phyloP scores from a whole-genome alignment of 2,888 invertebrate species.

The Heliconius cydno region DNA sequence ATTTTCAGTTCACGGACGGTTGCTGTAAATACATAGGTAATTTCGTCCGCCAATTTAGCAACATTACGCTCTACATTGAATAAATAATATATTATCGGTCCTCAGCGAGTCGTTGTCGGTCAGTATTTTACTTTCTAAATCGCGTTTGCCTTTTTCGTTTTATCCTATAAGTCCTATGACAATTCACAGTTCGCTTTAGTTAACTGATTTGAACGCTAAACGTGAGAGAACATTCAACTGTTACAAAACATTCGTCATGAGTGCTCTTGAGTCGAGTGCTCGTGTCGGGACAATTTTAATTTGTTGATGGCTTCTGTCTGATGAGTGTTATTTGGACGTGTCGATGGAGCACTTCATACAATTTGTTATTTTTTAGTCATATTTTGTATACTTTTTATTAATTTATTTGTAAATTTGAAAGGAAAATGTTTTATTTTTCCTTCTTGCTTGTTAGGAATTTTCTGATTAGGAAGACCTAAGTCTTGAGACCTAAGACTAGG shows the following conservation, averaged over 20 bases:
- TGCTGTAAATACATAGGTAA: slow-evolving; percentile 16
- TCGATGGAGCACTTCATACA: background rate
- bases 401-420: background rate
- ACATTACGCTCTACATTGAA: slow-evolving; percentile 25
- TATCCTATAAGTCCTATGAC: slow-evolving; percentile 49
- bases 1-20: slow-evolving; percentile 15
- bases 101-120: slow-evolving; percentile 8
- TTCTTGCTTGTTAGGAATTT: background rate
- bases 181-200: slow-evolving; percentile 48
- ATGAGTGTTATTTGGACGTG: slow-evolving; percentile 1
- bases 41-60: slow-evolving; percentile 21
- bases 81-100: slow-evolving; percentile 28
- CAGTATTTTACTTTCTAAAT: slow-evolving; percentile 49
- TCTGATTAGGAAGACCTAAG: background rate
- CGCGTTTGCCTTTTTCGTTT: slow-evolving; percentile 46
- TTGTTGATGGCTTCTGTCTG: background rate
- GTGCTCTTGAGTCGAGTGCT: slow-evolving; percentile 26
- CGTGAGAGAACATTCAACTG: slow-evolving; percentile 51
- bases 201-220: slow-evolving; percentile 56
- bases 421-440: background rate
- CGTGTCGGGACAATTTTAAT: slow-evolving; percentile 18
- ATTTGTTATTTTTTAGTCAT: background rate
- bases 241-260: slow-evolving; percentile 40
- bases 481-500: too few species aligned
- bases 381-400: background rate